Base-by-base conservation (phyloP, 2,888 invertebrate species). In the Dryobota labecula region DNA sequence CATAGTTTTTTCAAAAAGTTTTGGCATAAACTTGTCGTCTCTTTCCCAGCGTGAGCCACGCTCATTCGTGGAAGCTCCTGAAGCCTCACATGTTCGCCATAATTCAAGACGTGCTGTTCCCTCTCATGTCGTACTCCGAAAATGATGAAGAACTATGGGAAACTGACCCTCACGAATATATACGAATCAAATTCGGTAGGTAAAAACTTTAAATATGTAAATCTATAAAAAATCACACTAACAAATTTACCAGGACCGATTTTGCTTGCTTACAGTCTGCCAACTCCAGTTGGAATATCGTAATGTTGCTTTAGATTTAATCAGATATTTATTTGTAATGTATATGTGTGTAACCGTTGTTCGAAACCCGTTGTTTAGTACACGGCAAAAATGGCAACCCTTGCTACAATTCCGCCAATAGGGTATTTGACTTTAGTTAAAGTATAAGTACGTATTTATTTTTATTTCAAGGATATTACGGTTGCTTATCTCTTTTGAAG, bases 131-230 rank as follows among this genome's bases (percentile, higher is more conserved):
- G 68, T 99, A 99, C 94, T 98, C 98, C 6, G 98, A 98, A 74
- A 97, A 98, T 57, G 99, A 99, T 94, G 98, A 99, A 91, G 99
- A 99, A 87, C 94, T 99, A 36, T 99, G 99, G 99, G 97, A 98
- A 77, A 97, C 97, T 1, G 99, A 99, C 96, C 99, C 99, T 1
- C 98, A 99, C 89, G 99, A 99, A 95, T 99, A 99, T 91, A 99
- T 99, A 86, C 97, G 99, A 84, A 97, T 98, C 68, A 99, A 99
- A 96, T 99, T 99, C 93, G 99, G 99, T 99, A 95, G 94, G 96
- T 80, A n/a, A 54, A 41, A 36, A n/a, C 15, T 8, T 20, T 70
- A 27, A 47, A 6, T 53, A 33, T 57, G 2, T 1, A 53, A 15
- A 41, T 20, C 24, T n/a, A 20, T 53, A 33, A 6, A 24, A 27